Evolutionary conservation across 2,888 invertebrate genomes (phyloP).

Genomic region (Anodontia alba): DNA sequence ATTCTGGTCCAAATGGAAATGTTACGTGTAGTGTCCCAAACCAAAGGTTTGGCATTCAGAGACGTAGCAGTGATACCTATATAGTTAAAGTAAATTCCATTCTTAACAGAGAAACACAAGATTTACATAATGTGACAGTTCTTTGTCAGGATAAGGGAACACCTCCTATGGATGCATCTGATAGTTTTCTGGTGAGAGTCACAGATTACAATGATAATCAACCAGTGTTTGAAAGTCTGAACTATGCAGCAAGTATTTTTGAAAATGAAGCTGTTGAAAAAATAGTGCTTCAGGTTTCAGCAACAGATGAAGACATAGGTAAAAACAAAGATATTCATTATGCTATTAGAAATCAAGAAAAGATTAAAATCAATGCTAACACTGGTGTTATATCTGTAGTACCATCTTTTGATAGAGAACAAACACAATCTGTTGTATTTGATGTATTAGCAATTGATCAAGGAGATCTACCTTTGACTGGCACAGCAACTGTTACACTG

Average conservation of each 20-base stretch:
- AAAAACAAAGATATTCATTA: slow-evolving; percentile 61
- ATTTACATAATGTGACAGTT: slow-evolving; percentile 85
- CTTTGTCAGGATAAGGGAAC: slow-evolving; percentile 86
- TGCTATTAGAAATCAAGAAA: slow-evolving; percentile 43
- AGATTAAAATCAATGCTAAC: slow-evolving; percentile 38
- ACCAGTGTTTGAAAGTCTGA: slow-evolving; percentile 89
- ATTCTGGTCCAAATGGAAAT: slow-evolving; percentile 93
- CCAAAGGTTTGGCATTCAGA: slow-evolving; percentile 37
- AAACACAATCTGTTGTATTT: slow-evolving; percentile 53
- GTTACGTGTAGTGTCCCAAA: slow-evolving; percentile 85
- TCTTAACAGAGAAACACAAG: slow-evolving; percentile 73
- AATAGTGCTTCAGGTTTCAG: slow-evolving; percentile 92
- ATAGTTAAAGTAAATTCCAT: slow-evolving; percentile 85
- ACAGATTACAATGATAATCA: slow-evolving; percentile 97
- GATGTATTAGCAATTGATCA: slow-evolving; percentile 60
- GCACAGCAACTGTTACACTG: slow-evolving; percentile 65
- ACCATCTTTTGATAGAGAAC: slow-evolving; percentile 68
- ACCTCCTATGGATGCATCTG: slow-evolving; percentile 63
- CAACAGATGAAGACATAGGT: slow-evolving; percentile 89
- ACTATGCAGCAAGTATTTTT: slow-evolving; percentile 60
- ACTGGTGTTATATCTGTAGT: slow-evolving; percentile 67
- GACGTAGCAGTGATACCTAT: slow-evolving; percentile 57
- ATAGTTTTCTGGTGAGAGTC: slow-evolving; percentile 84
- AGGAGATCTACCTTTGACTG: slow-evolving; percentile 58
- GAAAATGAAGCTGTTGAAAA: slow-evolving; percentile 68